Percentiles rank a stretch among this genome's conserved stretches.
Conservation (phyloP, 2,113 vertebrate species). For the Neodontobutis hainanensis region DNA sequence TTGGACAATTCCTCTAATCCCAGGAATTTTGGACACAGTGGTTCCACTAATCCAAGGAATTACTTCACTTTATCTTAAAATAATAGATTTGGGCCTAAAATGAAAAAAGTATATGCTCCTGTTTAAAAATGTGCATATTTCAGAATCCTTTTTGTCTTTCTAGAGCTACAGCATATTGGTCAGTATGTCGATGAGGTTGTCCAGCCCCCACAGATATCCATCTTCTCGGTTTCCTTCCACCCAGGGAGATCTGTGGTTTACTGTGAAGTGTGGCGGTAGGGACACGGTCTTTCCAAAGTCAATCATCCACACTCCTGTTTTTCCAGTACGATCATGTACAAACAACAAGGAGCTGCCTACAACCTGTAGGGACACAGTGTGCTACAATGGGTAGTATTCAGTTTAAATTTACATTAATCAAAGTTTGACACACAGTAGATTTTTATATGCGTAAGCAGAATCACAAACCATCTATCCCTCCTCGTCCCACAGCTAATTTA, state of each 20-base stretch:
- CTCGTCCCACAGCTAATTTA: too few species aligned
- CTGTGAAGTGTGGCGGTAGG: conserved; percentile 71
- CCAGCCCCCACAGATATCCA: conserved; percentile 88
- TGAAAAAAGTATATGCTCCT: neutral
- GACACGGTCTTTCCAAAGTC: conserved; percentile 87
- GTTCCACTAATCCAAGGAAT: too few species aligned
- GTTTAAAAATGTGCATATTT: neutral
- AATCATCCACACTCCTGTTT: conserved; percentile 89
- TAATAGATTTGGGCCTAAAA: neutral
- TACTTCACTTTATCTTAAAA: too few species aligned
- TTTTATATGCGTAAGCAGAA: too few species aligned
- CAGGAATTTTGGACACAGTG: too few species aligned
- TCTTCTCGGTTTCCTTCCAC: conserved; percentile 86
- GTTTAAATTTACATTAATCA: too few species aligned
- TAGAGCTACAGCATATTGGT: conserved; percentile 62
- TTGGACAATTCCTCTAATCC: too few species aligned
- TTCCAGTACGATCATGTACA: conserved; percentile 81
- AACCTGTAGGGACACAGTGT: conserved; percentile 71
- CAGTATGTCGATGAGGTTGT: conserved; percentile 84
- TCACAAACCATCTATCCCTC: too few species aligned
- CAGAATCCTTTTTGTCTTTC: conserved; percentile 5
- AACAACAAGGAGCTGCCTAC: conserved; percentile 89
- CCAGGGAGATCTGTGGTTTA: conserved; percentile 86
- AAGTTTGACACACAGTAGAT: too few species aligned
- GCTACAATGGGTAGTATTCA: neutral